A percentile compares a stretch with the other conserved stretches of the same genome.
Evolutionary conservation across 2,888 invertebrate genomes (phyloP).

Genomic region (Eumacrocentrus americanus): DNA sequence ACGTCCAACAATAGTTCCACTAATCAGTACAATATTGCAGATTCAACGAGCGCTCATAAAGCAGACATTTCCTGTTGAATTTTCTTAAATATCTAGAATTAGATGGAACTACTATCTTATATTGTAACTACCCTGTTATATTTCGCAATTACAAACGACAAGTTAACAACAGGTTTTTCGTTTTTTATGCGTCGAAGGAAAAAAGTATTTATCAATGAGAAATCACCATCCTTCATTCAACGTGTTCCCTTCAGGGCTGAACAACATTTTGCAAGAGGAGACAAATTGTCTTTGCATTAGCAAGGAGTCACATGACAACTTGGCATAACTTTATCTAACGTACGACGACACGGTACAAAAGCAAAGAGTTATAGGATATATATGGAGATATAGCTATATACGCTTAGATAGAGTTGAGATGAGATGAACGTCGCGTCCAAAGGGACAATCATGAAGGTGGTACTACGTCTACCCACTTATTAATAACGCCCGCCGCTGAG

Average conservation of each 20-base stretch:
- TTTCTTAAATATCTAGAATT: too few species aligned
- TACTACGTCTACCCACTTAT: constrained; percentile 38
- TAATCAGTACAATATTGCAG: too few species aligned
- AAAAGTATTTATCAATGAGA: too few species aligned
- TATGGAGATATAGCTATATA: background rate
- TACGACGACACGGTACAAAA: constrained; percentile 13
- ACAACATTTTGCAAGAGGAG: constrained; percentile 4
- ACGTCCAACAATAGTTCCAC: too few species aligned
- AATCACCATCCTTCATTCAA: constrained; percentile 9
- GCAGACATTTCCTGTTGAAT: too few species aligned
- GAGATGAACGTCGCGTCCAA: constrained; percentile 27
- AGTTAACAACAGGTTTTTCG: too few species aligned
- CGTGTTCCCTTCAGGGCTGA: background rate
- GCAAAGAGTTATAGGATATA: constrained; percentile 11
- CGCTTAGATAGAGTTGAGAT: background rate
- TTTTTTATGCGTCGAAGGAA: too few species aligned
- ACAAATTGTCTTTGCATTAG: constrained; percentile 29
- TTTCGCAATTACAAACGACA: too few species aligned
- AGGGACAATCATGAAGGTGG: constrained; percentile 34
- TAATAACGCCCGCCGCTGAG: constrained; percentile 37
- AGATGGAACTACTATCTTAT: too few species aligned
- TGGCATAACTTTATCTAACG: constrained; percentile 15
- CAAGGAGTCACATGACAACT: constrained; percentile 8
- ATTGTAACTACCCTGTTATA: too few species aligned
- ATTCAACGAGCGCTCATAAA: too few species aligned